These are phyloP conservation scores for Molossus alvarezi DNA, from an alignment of 2,797 vertebrate species.

Conservation along the genomic window DNA sequence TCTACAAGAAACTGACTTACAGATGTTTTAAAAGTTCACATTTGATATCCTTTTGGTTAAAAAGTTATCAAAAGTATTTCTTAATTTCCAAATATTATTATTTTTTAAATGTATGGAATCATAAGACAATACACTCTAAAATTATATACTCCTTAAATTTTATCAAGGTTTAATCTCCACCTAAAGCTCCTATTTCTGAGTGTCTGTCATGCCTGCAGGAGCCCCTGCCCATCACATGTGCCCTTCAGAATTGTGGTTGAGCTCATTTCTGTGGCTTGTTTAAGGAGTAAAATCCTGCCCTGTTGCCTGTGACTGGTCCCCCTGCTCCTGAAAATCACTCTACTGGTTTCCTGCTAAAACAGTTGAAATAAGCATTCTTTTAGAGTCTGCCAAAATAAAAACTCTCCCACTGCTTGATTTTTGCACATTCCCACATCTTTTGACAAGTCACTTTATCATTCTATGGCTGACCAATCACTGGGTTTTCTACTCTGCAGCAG, in stretches of 20 bases:
- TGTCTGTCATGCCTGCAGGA: neutral
- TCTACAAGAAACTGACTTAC: neutral
- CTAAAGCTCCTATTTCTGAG: neutral
- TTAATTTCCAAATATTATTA: slow-evolving; percentile 15
- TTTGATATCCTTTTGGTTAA: slow-evolving; percentile 2
- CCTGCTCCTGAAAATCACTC: slow-evolving; percentile 32
- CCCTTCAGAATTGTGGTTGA: neutral
- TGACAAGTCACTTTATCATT: neutral
- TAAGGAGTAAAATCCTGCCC: neutral
- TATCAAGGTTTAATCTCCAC: neutral
- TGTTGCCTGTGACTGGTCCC: neutral
- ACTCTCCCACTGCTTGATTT: neutral
- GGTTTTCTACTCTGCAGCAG: neutral
- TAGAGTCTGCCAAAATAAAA: neutral
- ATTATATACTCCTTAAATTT: neutral
- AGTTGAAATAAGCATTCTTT: slow-evolving; percentile 10
- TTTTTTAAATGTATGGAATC: neutral
- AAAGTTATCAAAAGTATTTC: neutral
- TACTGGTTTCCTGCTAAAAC: neutral
- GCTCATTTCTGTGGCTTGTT: neutral
- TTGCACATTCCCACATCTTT: neutral
- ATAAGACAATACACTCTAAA: neutral
- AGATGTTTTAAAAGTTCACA: neutral
- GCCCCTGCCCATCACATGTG: neutral
- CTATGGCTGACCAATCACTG: neutral